These are phyloP conservation scores for Mobula hypostoma DNA, from an alignment of 2,113 vertebrate genomes.

Conservation along the genomic window DNA sequence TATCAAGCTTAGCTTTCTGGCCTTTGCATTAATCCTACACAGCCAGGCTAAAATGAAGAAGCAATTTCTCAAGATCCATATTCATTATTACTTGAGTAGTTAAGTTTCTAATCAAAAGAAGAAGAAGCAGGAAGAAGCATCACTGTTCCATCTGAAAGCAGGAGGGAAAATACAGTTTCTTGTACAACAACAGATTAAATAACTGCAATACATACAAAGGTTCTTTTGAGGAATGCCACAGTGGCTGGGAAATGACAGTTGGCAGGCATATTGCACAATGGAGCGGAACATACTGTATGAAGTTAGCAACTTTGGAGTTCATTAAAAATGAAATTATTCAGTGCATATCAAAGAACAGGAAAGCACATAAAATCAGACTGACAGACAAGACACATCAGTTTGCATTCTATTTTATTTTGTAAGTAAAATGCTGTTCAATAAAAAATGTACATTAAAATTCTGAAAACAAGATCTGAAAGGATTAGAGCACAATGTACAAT, in stretches of 20 bases:
- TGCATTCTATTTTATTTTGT: slow-evolving; percentile 35
- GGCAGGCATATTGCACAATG: slow-evolving; percentile 33
- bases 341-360: slow-evolving; percentile 23
- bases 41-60: slow-evolving; percentile 13
- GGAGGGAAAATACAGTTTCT: slow-evolving; percentile 23
- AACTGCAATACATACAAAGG: neutral
- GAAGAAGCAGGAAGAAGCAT: slow-evolving; percentile 33
- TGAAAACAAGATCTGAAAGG: slow-evolving; percentile 30
- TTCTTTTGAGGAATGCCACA: slow-evolving; percentile 12
- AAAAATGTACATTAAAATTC: slow-evolving; percentile 29
- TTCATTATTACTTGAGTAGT: slow-evolving; percentile 23
- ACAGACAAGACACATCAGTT: slow-evolving; percentile 34
- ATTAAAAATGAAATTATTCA: slow-evolving; percentile 14
- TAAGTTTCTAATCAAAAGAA: slow-evolving; percentile 33
- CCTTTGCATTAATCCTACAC: slow-evolving; percentile 1
- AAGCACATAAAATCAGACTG: slow-evolving; percentile 34
- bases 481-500: slow-evolving; percentile 27
- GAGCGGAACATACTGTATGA: slow-evolving; percentile 7
- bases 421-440: slow-evolving; percentile 32
- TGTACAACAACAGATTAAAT: slow-evolving; percentile 16
- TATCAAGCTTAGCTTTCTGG: slow-evolving; percentile 31
- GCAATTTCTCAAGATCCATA: neutral
- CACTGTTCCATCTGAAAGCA: slow-evolving; percentile 35
- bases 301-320: slow-evolving; percentile 1
- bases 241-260: slow-evolving; percentile 26